phyloP scores from a whole-genome alignment of 2,888 invertebrate genomes.

The Diaperis boleti region DNA sequence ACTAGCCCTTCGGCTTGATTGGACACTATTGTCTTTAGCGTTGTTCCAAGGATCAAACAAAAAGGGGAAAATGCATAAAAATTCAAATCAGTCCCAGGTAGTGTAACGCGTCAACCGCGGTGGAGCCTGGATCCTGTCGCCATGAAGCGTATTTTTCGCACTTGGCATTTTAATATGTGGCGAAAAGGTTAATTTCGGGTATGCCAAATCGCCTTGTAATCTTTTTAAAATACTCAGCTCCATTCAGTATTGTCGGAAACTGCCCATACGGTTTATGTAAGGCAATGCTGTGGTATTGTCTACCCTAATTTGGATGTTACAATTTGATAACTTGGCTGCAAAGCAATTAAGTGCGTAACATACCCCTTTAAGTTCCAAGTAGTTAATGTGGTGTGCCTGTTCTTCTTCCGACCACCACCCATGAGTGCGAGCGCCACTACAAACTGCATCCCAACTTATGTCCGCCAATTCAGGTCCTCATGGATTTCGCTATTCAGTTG shows the following conservation, averaged over 20 bases:
- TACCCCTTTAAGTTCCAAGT: constrained; percentile 29
- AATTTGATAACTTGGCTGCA: constrained; percentile 40
- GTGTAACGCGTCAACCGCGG: constrained; percentile 52
- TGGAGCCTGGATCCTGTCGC: constrained; percentile 45
- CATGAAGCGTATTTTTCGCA: no score
- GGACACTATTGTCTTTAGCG: constrained; percentile 53
- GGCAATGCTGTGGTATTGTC: constrained; percentile 22
- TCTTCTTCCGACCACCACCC: constrained; percentile 47
- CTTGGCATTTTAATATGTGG: no score
- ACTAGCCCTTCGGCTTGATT: no score
- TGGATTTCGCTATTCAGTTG: not conserved
- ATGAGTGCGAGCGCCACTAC: constrained; percentile 29
- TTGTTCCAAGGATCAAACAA: constrained; percentile 49
- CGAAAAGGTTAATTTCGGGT: no score
- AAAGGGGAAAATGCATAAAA: constrained; percentile 49
- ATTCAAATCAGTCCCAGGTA: constrained; percentile 31
- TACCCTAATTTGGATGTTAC: constrained; percentile 39
- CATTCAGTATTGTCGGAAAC: no score
- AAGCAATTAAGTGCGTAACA: constrained; percentile 42
- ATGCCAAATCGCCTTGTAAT: no score
- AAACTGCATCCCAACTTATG: constrained; percentile 48
- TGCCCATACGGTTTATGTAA: constrained; percentile 13
- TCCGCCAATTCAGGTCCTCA: not conserved
- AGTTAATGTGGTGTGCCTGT: constrained; percentile 43
- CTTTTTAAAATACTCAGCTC: no score